Conservation (phyloP, 2,113 vertebrate genomes). For the Scomber japonicus region DNA sequence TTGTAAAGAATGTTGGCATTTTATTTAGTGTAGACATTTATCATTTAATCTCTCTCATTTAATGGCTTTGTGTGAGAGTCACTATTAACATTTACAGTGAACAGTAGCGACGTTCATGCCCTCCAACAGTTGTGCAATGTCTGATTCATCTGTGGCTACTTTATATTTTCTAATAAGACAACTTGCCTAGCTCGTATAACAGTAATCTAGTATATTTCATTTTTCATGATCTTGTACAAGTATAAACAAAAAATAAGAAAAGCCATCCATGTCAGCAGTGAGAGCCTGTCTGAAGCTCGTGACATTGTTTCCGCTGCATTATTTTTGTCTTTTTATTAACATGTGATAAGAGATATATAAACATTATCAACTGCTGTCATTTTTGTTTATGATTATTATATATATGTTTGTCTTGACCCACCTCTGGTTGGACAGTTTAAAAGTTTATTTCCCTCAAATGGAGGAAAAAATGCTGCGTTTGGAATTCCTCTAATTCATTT, state of each 20-base stretch:
- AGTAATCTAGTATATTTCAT: conserved; percentile 70
- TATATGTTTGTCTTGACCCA: conserved; percentile 58
- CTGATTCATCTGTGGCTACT: conserved; percentile 85
- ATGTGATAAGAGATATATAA: conserved; percentile 80
- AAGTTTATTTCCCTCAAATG: conserved; percentile 55
- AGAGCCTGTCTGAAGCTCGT: conserved; percentile 80
- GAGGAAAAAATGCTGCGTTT: conserved; percentile 65
- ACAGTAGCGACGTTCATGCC: conserved; percentile 80
- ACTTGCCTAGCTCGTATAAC: conserved; percentile 87
- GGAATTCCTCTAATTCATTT: conserved; percentile 58
- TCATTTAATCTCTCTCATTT: conserved; percentile 55
- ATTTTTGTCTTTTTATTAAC: conserved; percentile 74
- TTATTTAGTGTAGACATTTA: conserved; percentile 64
- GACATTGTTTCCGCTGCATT: conserved; percentile 70
- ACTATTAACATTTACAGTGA: conserved; percentile 77
- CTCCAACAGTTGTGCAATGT: conserved; percentile 88
- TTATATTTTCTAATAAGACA: conserved; percentile 91
- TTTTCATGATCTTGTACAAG: conserved; percentile 81
- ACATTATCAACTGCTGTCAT: conserved; percentile 82
- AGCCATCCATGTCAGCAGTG: conserved; percentile 68
- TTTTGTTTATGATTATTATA: conserved; percentile 65
- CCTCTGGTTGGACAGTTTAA: conserved; percentile 47
- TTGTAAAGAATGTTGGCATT: conserved; percentile 84
- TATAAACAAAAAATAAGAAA: conserved; percentile 59
- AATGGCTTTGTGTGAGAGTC: conserved; percentile 83